Conservation (phyloP, 2,888 invertebrate species). For the Aricia artaxerxes region DNA sequence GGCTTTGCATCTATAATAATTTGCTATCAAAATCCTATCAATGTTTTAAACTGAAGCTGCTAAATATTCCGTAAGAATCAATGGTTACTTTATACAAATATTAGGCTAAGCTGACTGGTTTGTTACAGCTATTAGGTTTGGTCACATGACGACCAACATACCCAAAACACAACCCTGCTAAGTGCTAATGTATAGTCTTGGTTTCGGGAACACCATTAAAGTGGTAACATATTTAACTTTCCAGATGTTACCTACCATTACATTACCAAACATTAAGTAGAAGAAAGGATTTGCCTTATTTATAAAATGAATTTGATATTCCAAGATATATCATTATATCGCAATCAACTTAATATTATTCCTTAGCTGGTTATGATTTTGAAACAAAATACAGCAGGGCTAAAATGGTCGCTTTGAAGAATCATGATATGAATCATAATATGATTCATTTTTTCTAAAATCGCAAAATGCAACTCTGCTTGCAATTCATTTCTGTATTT, state of each 20-base stretch:
- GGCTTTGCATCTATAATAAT: too few relatives aligned
- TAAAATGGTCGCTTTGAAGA: too few relatives aligned
- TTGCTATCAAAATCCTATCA: not conserved
- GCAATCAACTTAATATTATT: not conserved
- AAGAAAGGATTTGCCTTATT: not conserved
- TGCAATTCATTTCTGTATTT: too few relatives aligned
- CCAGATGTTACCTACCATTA: too few relatives aligned
- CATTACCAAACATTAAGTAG: not conserved
- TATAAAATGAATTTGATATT: not conserved
- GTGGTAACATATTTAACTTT: not conserved
- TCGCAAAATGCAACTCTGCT: too few relatives aligned
- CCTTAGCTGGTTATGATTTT: not conserved
- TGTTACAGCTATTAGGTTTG: not conserved
- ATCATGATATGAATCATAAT: too few relatives aligned
- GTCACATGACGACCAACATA: not conserved
- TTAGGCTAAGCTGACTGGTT: not conserved
- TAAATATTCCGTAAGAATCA: not conserved
- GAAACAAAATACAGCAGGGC: not conserved
- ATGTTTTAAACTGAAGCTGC: not conserved
- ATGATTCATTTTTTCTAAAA: too few relatives aligned
- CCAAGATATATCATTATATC: not conserved
- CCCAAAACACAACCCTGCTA: not conserved
- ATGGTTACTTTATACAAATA: not conserved
- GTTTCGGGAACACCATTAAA: not conserved
- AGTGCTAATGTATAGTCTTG: too few relatives aligned